Evolutionary conservation across 2,113 vertebrate species (phyloP).

Genomic region (Lates calcarifer): DNA sequence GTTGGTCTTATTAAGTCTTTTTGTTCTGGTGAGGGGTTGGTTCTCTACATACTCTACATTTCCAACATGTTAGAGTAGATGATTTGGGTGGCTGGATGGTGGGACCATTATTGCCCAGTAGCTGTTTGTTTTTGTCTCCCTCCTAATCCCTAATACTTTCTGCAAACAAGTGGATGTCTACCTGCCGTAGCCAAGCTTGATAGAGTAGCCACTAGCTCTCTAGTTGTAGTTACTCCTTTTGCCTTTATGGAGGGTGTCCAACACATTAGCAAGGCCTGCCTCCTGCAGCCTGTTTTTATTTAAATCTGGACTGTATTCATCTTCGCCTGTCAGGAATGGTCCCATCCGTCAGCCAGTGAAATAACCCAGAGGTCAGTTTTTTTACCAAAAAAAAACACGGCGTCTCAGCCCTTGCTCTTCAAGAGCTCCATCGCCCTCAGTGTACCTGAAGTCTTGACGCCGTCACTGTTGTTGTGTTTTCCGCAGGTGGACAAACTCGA

Average conservation of each 20-base stretch:
- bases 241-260: conserved; percentile 43
- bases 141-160: conserved; percentile 50
- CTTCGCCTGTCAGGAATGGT: conserved; percentile 85
- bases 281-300: conserved; percentile 70
- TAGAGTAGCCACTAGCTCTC: conserved; percentile 53
- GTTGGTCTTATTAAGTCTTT: background rate
- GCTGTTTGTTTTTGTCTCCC: conserved; percentile 55
- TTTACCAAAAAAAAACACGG: conserved; percentile 64
- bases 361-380: conserved; percentile 84
- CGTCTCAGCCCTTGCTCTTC: conserved; percentile 62
- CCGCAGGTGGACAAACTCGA: conserved; percentile 97
- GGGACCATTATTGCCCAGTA: conserved; percentile 82
- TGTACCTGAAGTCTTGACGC: conserved; percentile 47
- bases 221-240: conserved; percentile 47
- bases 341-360: conserved; percentile 86
- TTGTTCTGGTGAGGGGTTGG: conserved; percentile 72
- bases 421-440: conserved; percentile 27
- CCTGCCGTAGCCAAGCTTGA: conserved; percentile 24
- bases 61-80: conserved; percentile 60
- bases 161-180: conserved; percentile 28
- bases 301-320: conserved; percentile 83
- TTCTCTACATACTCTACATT: conserved; percentile 83
- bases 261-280: conserved; percentile 60
- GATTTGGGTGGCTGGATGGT: conserved; percentile 83
- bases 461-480: conserved; percentile 16